Conservation (phyloP, 2,888 invertebrate species). For the Himalopsyche kuldschensis region DNA sequence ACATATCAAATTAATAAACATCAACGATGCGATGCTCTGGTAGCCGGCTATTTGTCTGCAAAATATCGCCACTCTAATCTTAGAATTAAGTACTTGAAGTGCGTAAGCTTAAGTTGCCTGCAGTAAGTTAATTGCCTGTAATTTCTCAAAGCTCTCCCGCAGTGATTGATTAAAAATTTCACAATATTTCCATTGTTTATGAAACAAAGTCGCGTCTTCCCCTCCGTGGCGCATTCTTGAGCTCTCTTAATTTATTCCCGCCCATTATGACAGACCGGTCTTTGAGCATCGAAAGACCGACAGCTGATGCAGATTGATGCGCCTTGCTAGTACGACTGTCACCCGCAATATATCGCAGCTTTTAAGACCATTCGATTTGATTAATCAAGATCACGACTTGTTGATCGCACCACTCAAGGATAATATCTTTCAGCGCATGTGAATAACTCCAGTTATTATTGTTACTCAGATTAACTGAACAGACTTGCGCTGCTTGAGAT, state of each 20-base stretch:
- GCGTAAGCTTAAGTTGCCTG: not conserved
- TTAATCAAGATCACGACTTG: not conserved
- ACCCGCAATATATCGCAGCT: not conserved
- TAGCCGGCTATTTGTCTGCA: not conserved
- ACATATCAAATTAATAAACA: not conserved
- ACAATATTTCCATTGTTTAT: not conserved
- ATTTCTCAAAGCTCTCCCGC: not conserved
- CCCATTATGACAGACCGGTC: not conserved
- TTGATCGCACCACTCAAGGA: not conserved
- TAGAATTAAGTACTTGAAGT: not conserved
- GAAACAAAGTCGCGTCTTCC: not conserved
- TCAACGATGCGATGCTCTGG: not conserved
- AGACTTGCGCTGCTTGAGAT: too few species aligned
- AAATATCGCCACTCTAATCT: not conserved
- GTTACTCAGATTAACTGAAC: too few species aligned
- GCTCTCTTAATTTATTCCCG: not conserved
- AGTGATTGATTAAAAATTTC: constrained; percentile 1
- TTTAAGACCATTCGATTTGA: not conserved
- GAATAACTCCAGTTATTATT: not conserved
- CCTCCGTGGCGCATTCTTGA: not conserved
- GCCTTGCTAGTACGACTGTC: not conserved
- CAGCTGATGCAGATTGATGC: constrained; percentile 4
- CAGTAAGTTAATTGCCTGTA: not conserved
- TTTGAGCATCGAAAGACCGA: not conserved
- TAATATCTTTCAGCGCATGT: not conserved